Evolutionary conservation across 2,888 invertebrate species (phyloP).

Genomic region (Glaucopsyche alexis): DNA sequence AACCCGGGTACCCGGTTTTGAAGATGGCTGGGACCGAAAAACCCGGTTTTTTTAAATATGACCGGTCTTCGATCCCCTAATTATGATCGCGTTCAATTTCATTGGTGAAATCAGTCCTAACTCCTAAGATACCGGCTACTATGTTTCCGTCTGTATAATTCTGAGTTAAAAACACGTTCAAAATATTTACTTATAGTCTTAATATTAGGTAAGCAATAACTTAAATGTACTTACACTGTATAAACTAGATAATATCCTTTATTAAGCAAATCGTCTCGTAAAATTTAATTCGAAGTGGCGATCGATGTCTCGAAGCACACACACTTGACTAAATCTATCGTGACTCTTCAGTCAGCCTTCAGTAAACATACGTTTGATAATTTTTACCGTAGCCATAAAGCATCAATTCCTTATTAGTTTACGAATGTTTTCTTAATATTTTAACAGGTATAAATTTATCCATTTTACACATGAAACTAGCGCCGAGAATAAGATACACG

Average conservation of each 20-base stretch:
- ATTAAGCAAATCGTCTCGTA: not conserved
- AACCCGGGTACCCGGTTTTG: too few relatives aligned
- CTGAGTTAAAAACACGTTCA: too few relatives aligned
- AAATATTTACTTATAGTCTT: not conserved
- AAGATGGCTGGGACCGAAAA: too few relatives aligned
- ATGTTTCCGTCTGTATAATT: too few relatives aligned
- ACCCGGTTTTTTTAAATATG: too few relatives aligned
- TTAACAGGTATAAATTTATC: slow-evolving; percentile 2
- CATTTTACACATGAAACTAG: slow-evolving; percentile 5
- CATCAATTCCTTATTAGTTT: slow-evolving; percentile 24
- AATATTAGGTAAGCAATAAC: not conserved
- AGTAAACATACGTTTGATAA: slow-evolving; percentile 46
- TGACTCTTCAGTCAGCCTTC: slow-evolving; percentile 47
- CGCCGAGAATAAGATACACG: not conserved
- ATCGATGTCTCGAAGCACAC: not conserved
- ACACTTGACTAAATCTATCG: slow-evolving; percentile 7
- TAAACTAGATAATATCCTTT: not conserved
- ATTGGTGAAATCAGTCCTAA: too few relatives aligned
- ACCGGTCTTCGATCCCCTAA: too few relatives aligned
- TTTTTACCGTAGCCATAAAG: slow-evolving; percentile 32
- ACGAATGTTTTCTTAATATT: not conserved
- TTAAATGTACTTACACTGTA: not conserved
- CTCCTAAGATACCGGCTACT: too few relatives aligned
- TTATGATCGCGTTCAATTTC: too few relatives aligned
- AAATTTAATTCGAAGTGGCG: not conserved